These are phyloP conservation scores for Phenganax marumi DNA, from an alignment of 92 coral and sea anemone species.

Conservation along the genomic window DNA sequence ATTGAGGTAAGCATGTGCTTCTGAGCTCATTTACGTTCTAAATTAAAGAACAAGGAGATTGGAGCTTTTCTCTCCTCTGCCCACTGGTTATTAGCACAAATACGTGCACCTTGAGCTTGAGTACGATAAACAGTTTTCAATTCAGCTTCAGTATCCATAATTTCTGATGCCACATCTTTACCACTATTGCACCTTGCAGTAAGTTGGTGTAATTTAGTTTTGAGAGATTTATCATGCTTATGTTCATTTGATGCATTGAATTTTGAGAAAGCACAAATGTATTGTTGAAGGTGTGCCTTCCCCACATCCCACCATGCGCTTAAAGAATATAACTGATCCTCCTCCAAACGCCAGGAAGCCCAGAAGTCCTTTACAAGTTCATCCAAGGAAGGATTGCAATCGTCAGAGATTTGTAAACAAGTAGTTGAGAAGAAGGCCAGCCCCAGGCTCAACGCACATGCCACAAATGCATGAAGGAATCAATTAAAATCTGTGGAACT, in stretches of 20 bases:
- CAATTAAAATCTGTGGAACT: conserved; percentile 31
- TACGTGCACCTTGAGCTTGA: neutral
- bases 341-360: neutral
- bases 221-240: neutral
- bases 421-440: conserved; percentile 29
- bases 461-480: neutral
- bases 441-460: conserved; percentile 30
- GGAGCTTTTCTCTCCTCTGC: conserved; percentile 15
- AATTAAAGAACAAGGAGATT: neutral
- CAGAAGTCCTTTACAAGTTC: neutral
- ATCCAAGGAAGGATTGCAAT: conserved; percentile 16
- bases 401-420: conserved; percentile 31
- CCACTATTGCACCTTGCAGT: neutral
- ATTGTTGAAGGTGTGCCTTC: neutral
- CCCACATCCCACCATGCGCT: conserved; percentile 31
- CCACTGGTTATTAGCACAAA: conserved; percentile 13
- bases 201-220: neutral
- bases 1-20: neutral
- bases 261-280: neutral
- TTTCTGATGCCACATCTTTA: neutral
- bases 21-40: conserved; percentile 1
- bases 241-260: neutral
- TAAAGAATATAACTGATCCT: neutral
- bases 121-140: neutral
- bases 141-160: neutral